These are phyloP conservation scores for Pachyrhynchus sulphureomaculatus DNA, from an alignment of 1,140 invertebrate genomes.

Conservation along the genomic window DNA sequence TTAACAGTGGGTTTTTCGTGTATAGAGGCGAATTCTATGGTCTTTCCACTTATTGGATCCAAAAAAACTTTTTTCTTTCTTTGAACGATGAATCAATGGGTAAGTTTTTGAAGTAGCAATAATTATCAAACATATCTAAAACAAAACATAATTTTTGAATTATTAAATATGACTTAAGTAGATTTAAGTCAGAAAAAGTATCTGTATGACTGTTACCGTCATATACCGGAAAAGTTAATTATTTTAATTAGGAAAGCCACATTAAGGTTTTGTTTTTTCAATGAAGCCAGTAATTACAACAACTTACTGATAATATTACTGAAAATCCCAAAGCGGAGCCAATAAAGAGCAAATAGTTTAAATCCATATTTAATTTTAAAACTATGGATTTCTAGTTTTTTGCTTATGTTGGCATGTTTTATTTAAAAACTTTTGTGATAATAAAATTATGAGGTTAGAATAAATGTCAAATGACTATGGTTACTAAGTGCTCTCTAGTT, in stretches of 20 bases:
- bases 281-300: neutral
- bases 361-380: conserved; percentile 14
- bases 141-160: neutral
- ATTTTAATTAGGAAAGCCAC: neutral
- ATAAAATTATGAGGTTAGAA: too few species aligned
- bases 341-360: conserved; percentile 36
- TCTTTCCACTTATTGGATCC: conserved; percentile 63
- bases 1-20: conserved; percentile 67
- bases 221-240: neutral
- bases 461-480: too few species aligned
- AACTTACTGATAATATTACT: conserved; percentile 41
- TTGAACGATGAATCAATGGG: conserved; percentile 65
- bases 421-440: neutral
- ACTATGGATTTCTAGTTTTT: neutral
- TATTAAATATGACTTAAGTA: neutral
- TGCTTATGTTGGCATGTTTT: conserved; percentile 22
- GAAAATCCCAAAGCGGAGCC: conserved; percentile 40
- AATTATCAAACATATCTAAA: conserved; percentile 62
- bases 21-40: conserved; percentile 71
- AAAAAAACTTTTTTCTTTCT: conserved; percentile 76
- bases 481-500: too few species aligned
- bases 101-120: conserved; percentile 63
- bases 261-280: neutral
- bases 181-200: too few species aligned
- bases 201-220: neutral